Evolutionary conservation across 1,140 invertebrate genomes (phyloP).

Genomic region (Heliconius himera): DNA sequence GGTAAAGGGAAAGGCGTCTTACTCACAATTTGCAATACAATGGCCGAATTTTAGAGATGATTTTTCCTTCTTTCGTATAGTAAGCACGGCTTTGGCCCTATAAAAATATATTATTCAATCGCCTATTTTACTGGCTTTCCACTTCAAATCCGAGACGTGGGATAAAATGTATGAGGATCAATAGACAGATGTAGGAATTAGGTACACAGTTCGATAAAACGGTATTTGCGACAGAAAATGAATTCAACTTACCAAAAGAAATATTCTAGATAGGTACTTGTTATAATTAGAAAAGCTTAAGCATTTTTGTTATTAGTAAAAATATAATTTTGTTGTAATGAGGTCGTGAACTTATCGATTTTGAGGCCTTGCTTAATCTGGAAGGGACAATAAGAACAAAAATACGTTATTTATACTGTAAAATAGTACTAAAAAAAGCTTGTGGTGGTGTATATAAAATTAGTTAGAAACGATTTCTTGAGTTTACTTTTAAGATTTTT

Average conservation of each 20-base stretch:
- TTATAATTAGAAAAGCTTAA: too few species aligned
- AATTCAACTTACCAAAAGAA: neutral
- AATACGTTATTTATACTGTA: too few species aligned
- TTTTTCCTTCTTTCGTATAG: conserved; percentile 75
- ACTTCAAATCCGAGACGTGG: conserved; percentile 66
- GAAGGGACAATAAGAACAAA: too few species aligned
- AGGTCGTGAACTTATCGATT: too few species aligned
- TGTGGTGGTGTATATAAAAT: too few species aligned
- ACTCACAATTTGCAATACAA: conserved; percentile 79
- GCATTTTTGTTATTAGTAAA: too few species aligned
- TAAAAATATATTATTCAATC: conserved; percentile 80
- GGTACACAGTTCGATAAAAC: conserved; percentile 4
- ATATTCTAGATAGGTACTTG: too few species aligned
- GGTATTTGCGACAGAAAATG: neutral
- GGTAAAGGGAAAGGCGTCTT: conserved; percentile 68
- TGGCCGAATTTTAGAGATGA: conserved; percentile 72
- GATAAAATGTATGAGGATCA: conserved; percentile 67
- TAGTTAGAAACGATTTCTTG: too few species aligned
- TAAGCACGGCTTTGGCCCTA: conserved; percentile 68
- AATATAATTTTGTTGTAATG: too few species aligned
- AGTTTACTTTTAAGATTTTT: too few species aligned
- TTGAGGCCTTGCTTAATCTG: too few species aligned
- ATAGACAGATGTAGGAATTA: conserved; percentile 46
- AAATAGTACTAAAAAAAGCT: too few species aligned
- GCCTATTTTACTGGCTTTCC: conserved; percentile 68